Conservation (phyloP, 2,888 invertebrate species). For the Oligia fasciuncula region DNA sequence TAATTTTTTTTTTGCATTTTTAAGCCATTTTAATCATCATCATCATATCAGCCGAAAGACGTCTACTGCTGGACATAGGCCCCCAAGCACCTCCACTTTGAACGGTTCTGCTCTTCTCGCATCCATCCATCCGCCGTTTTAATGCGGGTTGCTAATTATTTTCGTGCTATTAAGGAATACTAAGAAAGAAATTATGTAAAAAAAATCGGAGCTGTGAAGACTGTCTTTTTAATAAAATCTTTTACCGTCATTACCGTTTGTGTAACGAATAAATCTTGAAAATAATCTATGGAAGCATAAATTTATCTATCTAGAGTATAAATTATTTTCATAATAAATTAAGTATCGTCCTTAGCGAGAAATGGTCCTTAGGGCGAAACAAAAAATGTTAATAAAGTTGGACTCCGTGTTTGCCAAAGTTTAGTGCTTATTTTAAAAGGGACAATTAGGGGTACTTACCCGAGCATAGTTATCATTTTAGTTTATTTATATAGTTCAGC, state of each 20-base stretch:
- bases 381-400: constrained; percentile 27
- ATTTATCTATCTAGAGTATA: constrained; percentile 14
- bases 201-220: not conserved
- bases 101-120: no score
- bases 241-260: constrained; percentile 5
- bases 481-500: not conserved
- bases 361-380: constrained; percentile 23
- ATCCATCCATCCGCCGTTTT: no score
- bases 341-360: constrained; percentile 21
- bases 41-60: no score
- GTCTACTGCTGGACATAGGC: no score
- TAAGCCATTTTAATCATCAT: no score
- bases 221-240: not conserved
- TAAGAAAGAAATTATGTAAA: not conserved
- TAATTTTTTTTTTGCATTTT: no score
- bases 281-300: constrained; percentile 14
- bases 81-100: no score
- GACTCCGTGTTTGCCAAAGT: not conserved
- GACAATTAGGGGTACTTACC: not conserved
- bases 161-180: no score
- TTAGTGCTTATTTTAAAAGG: constrained; percentile 9
- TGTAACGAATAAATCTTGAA: constrained; percentile 22
- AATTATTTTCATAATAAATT: constrained; percentile 34
- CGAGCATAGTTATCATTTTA: not conserved
- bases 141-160: no score